Percentiles rank a stretch among this genome's conserved stretches.
Conservation (phyloP, 2,797 vertebrate genomes). For the Pachyuromys duprasi region DNA sequence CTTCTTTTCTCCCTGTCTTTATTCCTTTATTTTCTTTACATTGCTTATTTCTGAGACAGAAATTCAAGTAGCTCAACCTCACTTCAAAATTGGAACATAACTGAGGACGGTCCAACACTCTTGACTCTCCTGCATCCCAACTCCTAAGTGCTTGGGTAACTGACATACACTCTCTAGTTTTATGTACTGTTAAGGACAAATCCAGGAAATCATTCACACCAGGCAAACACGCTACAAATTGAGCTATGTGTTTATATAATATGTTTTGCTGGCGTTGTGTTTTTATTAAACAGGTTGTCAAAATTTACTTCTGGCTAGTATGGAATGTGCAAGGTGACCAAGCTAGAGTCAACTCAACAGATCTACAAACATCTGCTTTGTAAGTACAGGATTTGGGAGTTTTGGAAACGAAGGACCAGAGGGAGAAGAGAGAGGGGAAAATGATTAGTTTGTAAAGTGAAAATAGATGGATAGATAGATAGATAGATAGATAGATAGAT, state of each 20-base stretch:
- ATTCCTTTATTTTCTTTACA: not conserved
- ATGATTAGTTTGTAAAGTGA: too few species aligned
- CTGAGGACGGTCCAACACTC: not conserved
- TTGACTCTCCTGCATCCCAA: accelerated
- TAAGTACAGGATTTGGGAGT: too few species aligned
- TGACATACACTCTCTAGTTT: not conserved
- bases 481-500: too few species aligned
- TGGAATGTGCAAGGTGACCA: not conserved
- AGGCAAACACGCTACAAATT: not conserved
- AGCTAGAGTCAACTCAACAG: not conserved
- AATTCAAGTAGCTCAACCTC: not conserved
- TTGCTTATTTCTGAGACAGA: not conserved
- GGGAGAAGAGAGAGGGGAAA: too few species aligned
- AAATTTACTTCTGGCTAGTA: not conserved
- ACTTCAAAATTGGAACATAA: not conserved
- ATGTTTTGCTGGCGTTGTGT: not conserved
- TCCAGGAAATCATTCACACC: not conserved
- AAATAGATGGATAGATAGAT: too few species aligned
- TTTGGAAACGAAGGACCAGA: not conserved
- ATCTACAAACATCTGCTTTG: not conserved
- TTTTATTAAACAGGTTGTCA: not conserved
- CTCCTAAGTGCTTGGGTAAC: not conserved
- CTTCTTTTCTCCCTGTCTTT: not conserved
- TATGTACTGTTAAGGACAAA: not conserved
- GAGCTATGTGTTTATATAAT: not conserved